A percentile compares a stretch with the other conserved stretches of the same genome.
Evolutionary conservation across 2,113 vertebrate species (phyloP).

Genomic region (Oxyura jamaicensis): DNA sequence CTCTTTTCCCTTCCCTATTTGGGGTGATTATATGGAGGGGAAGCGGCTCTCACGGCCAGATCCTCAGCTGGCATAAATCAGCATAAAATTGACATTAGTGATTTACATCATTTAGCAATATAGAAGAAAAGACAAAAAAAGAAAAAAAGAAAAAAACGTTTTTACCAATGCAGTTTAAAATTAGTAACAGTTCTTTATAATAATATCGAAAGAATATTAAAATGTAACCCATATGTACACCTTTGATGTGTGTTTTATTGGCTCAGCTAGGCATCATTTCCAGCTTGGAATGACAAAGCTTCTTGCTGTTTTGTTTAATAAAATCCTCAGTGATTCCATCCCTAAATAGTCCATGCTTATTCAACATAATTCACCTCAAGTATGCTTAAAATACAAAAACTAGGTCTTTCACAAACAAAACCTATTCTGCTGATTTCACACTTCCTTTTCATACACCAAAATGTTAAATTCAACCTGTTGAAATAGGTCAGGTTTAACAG

Average conservation of each 20-base stretch:
- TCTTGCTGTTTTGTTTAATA: conserved; percentile 65
- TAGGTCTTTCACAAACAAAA: neutral
- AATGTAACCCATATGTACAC: conserved; percentile 73
- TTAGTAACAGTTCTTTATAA: conserved; percentile 72
- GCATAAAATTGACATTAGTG: conserved; percentile 46
- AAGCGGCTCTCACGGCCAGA: neutral
- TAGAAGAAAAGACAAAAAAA: conserved; percentile 36
- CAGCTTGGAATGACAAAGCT: conserved; percentile 64
- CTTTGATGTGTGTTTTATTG: conserved; percentile 71
- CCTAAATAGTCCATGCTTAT: neutral
- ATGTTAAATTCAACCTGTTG: conserved; percentile 41
- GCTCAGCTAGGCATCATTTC: conserved; percentile 61
- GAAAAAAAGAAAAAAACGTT: neutral
- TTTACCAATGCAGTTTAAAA: conserved; percentile 68
- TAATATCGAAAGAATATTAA: conserved; percentile 59
- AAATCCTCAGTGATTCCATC: conserved; percentile 43
- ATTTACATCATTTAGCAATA: conserved; percentile 55
- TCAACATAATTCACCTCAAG: neutral
- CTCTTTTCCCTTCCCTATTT: conserved; percentile 41
- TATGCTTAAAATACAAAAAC: neutral
- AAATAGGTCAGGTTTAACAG: conserved; percentile 38
- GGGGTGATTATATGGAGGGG: conserved; percentile 11
- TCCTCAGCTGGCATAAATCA: conserved; percentile 63
- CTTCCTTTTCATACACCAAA: conserved; percentile 29
- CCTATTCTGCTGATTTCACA: neutral